A percentile compares a stretch with the other conserved stretches of the same genome.
Evolutionary conservation across 2,888 invertebrate genomes (phyloP).

Genomic region (Pachymerium ferrugineum): DNA sequence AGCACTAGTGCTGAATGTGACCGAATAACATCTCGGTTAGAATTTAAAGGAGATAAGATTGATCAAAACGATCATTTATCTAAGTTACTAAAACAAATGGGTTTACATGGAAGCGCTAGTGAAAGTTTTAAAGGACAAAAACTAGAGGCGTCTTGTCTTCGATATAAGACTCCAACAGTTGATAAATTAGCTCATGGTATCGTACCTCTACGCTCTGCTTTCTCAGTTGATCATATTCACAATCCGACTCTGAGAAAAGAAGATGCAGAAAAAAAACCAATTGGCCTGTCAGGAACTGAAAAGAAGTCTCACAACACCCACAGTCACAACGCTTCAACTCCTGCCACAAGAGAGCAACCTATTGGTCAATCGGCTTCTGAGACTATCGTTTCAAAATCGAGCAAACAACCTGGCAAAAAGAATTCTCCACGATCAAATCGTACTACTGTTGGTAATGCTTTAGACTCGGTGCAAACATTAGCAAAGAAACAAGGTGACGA

Average conservation of each 20-base stretch:
- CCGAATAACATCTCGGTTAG: neutral
- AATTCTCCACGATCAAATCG: neutral
- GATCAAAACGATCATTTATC: neutral
- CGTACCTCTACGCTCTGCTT: neutral
- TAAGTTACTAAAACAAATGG: neutral
- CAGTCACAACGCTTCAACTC: neutral
- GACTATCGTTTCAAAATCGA: neutral
- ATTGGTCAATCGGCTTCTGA: conserved; percentile 29
- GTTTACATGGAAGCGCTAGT: neutral
- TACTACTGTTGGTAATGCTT: neutral
- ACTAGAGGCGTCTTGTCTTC: neutral
- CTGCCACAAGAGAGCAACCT: conserved; percentile 15
- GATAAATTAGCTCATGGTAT: neutral
- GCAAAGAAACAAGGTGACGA: neutral
- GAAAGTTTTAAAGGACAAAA: neutral
- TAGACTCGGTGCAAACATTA: neutral
- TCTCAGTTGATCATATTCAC: neutral
- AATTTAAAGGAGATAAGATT: neutral
- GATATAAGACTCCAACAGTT: neutral
- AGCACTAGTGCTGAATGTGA: neutral
- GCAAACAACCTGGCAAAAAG: neutral
- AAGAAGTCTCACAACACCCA: neutral
- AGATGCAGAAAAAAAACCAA: neutral
- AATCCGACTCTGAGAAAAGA: neutral
- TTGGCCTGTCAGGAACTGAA: neutral